Evolutionary conservation across 2,797 vertebrate genomes (phyloP), one percentile per base, ranked within the genome.

Genomic region (Syngnathus rostellatus): DNA sequence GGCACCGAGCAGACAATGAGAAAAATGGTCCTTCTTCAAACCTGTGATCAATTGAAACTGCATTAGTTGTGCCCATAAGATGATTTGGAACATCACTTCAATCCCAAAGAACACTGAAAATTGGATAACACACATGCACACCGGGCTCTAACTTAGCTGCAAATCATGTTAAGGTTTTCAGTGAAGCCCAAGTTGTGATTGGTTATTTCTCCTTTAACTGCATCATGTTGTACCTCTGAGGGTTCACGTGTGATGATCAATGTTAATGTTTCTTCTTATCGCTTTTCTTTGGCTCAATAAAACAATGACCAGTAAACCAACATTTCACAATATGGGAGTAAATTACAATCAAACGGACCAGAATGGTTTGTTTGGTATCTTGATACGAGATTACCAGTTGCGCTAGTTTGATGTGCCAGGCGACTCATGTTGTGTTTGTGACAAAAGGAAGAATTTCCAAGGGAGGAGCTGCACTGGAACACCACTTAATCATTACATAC

Each of bases 31-130:
- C 88, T 88, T 90, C 87, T 89, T 91, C 91, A 91, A 92, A 91
- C 90, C 81, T 77, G 84, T 88, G 91, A 94, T 98, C 93, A 92
- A 96, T 96, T 77, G 85, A 93, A 96, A 98, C 85, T 71, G 81
- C 92, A 92, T 98, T 95, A 95, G 90, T 84, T 87, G 91, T 90
- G 91, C 90, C 90, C 91, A 90, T 93, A 91, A 94, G 92, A 94
- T 92, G 91, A 94, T 94, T 94, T 94, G 92, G 92, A 94, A 91
- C 91, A 93, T 93, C 91, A 93, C 91, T 93, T 92, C 72, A 50
- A 86, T 94, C 89, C 90, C 87, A 87, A 89, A 90, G 91, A 90
- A 90, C 90, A 91, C 89, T 89, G 93, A 90, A 92, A 94, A 97
- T 96, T 93, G 94, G 94, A 94, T 94, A 92, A 93, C 89, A 85